A percentile compares a stretch with the other conserved stretches of the same genome.
Conservation (phyloP, 1,140 invertebrate genomes). For the honey bee (Apis mellifera) region Amel_HAv3.1 CM009931.2:11957001-11957500, state of each 20-base stretch:
- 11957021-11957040: too few relatives aligned
- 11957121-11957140: too few relatives aligned
- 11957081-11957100: too few relatives aligned
- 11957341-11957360: conserved; percentile 18
- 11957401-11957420: neutral
- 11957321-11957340: conserved; percentile 41
- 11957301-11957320: conserved; percentile 18
- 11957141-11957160: too few relatives aligned
- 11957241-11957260: neutral
- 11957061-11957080: too few relatives aligned
- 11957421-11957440: neutral
- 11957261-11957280: too few relatives aligned
- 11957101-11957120: too few relatives aligned
- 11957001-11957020: too few relatives aligned
- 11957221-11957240: too few relatives aligned
- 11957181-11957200: too few relatives aligned
- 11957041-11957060: too few relatives aligned
- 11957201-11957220: neutral
- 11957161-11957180: too few relatives aligned
- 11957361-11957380: neutral
- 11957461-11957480: conserved; percentile 7
- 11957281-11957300: neutral
- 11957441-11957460: neutral
- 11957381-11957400: neutral
- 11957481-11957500: conserved; percentile 2